These are phyloP conservation scores for Chascanopsetta lugubris DNA, from an alignment of 2,113 vertebrate genomes.

Conservation along the genomic window DNA sequence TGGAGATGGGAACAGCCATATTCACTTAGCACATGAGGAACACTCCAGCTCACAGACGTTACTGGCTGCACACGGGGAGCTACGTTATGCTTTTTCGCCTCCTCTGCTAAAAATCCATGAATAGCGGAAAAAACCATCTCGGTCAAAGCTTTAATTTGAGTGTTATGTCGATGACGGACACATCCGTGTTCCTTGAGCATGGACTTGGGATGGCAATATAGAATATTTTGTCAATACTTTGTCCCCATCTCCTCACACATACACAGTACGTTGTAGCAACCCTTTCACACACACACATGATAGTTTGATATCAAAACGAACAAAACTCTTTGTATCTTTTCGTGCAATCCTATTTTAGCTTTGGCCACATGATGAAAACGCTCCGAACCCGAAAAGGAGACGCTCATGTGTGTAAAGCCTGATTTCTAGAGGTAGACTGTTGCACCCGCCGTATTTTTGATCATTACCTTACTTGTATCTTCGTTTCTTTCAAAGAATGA, in stretches of 20 bases:
- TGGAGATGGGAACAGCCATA: constrained; percentile 71
- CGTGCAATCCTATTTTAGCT: constrained; percentile 51
- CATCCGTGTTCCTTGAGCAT: constrained; percentile 72
- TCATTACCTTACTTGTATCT: constrained; percentile 46
- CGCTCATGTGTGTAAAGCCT: constrained; percentile 58
- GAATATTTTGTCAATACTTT: constrained; percentile 68
- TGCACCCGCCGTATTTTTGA: constrained; percentile 62
- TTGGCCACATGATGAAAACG: constrained; percentile 45
- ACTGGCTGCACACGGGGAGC: constrained; percentile 42
- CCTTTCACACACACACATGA: constrained; percentile 26
- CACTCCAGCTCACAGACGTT: constrained; percentile 56
- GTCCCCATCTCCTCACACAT: constrained; percentile 47
- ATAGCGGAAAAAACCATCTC: constrained; percentile 52
- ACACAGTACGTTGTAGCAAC: constrained; percentile 73
- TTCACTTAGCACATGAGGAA: constrained; percentile 64
- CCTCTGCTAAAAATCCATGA: constrained; percentile 49
- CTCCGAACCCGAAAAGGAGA: constrained; percentile 54
- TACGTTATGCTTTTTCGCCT: constrained; percentile 62
- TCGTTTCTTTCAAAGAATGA: constrained; percentile 51
- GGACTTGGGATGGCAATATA: constrained; percentile 73
- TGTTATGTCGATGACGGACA: constrained; percentile 62
- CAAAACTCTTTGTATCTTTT: constrained; percentile 57
- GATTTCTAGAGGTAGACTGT: constrained; percentile 69
- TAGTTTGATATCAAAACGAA: constrained; percentile 51
- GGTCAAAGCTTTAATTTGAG: constrained; percentile 77